Evolutionary conservation across 2,113 vertebrate species (phyloP), one percentile per base, ranked within the genome.

Genomic region (Microtus montanus): DNA sequence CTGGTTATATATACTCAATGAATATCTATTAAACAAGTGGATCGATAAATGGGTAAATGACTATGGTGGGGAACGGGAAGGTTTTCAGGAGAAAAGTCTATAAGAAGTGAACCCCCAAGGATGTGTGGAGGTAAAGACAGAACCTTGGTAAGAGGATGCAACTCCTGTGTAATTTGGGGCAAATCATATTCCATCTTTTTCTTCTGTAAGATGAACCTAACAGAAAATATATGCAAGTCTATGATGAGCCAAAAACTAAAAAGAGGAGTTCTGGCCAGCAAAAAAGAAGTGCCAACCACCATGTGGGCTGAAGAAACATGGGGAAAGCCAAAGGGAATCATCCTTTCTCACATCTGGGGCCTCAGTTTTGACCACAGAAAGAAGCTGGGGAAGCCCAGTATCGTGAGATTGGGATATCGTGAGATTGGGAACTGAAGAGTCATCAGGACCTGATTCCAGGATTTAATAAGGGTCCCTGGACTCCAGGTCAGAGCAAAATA

Each of bases 161-260:
- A 44, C 61, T 93, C 41, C 1, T 3, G 3, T 54, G 41, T 87
- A 47, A 82, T 87, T 63, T 26, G 75, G 80, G 80, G 66, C n/a
- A 80, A 90, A 49, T 63, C 10, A 73, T 35, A 87, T 73, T 71
- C 68, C 33, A 17, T n/a, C 47, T 87, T 88, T 92, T 52, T 84
- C 44, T 91, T 91, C 71, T 70, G 17, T 77, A 88, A 58, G 22
- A 83, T 7, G 35, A 64, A 73, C 77, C 64, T 74, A 89, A 90
- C 11, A 61, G 7, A 54, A 88, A 41, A 68, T 44, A 86, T 7
- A 41, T 49, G 13, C 44, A 90, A 85, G 44, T 78, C 26, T 7
- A 19, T 44, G 47, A 71, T 66, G 49, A 93, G 71, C 52, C 54
- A 44, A 15, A 88, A 93, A 95, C 44, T 61, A 33, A 95, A 92